phyloP scores from a whole-genome alignment of 1,140 invertebrate genomes.

The Euschistus heros region DNA sequence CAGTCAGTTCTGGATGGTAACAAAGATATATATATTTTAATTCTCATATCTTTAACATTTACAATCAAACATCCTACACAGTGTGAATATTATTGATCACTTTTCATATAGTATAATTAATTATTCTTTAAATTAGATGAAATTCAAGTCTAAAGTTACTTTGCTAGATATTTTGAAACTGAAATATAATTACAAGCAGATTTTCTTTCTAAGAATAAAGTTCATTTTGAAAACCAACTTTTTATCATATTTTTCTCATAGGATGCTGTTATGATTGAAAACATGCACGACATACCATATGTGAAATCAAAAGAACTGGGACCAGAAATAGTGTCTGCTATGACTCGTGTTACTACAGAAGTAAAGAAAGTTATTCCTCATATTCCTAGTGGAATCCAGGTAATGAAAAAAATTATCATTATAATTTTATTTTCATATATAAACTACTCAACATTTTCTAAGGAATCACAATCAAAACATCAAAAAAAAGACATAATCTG shows the following conservation, averaged over 20 bases:
- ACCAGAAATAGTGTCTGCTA: constrained; percentile 57
- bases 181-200: neutral
- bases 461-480: too few relatives aligned
- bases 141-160: neutral
- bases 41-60: too few relatives aligned
- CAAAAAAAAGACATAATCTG: too few relatives aligned
- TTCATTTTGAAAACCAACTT: neutral
- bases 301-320: constrained; percentile 43
- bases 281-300: constrained; percentile 81
- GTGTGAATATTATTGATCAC: neutral
- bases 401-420: constrained; percentile 25
- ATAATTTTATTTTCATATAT: too few relatives aligned
- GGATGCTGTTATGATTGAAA: constrained; percentile 72
- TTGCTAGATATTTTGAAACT: neutral
- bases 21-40: too few relatives aligned
- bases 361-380: constrained; percentile 40
- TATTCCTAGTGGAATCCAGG: constrained; percentile 52
- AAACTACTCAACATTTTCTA: too few relatives aligned
- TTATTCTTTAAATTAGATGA: neutral
- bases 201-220: neutral
- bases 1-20: too few relatives aligned
- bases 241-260: constrained; percentile 33
- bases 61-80: neutral
- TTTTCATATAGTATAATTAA: neutral
- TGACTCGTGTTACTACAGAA: constrained; percentile 51